Base-by-base conservation (phyloP, 2,113 vertebrate genomes). In the Illadopsis cleaveri region DNA sequence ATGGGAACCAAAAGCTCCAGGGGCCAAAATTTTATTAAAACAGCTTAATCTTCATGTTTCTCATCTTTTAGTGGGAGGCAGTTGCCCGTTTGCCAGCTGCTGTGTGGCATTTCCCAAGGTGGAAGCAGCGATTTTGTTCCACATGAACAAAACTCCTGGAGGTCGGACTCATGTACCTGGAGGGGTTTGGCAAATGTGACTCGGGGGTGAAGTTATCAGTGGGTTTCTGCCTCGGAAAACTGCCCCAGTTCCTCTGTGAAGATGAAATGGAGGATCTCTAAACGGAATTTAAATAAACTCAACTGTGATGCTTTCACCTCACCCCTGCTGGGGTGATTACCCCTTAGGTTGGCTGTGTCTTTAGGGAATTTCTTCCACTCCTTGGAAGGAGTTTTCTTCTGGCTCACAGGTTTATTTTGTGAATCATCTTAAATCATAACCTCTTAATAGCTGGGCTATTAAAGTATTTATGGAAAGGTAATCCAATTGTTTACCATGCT, bases 351-450 rank as follows among this genome's bases (percentile, higher is more conserved):
- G 47, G 5, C 64, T 66, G 15, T 54, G 19, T 70, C 75, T 44
- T 76, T 7, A 77, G 62, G 47, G 35, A 38, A 77, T 93, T 89
- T 47, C 28, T 93, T 64, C 78, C 45, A 22, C 10, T 38, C 11
- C 64, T 90, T 62, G 56, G 62, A 64, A 61, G 19, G 79, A 87
- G 37, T 77, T 95, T 68, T 50, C 75, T 51, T 91, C 90, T 48
- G 69, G 50, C 76, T 94, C 33, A 33, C 35, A 47, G 38, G 16
- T 90, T 86, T 42, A 7, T 47, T 95, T 84, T 86, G 70, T 89
- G 79, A 94, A 58, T 89, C 81, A 54, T 78, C 78, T 69, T 37
- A 76, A 80, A 80, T 73, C 65, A 61, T 44, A 80, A 47, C 33
- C 28, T 72, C 70, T 60, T 68, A 51, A 50, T 69, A 65, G n/a